Conservation (phyloP, 2,888 invertebrate species). For the Mimachlamys varia region DNA sequence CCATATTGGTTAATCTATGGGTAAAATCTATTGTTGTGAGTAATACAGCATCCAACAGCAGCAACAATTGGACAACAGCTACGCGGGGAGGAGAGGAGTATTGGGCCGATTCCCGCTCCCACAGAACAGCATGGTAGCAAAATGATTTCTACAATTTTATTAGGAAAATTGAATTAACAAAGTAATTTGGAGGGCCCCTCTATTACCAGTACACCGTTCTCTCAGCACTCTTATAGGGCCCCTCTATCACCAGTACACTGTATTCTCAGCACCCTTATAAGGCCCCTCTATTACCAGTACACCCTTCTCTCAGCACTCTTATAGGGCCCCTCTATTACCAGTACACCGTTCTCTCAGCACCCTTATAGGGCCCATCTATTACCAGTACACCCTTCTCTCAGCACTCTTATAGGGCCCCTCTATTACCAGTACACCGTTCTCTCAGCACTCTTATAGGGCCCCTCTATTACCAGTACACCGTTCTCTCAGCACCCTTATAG, state of each 20-base stretch:
- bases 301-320: not conserved
- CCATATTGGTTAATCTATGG: not conserved
- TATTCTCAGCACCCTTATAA: not conserved
- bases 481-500: not conserved
- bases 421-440: constrained; percentile 5
- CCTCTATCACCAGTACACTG: constrained; percentile 3
- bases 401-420: not conserved
- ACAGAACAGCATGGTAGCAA: constrained; percentile 6
- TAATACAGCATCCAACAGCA: not conserved
- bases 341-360: not conserved
- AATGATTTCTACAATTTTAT: constrained; percentile 26
- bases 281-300: not conserved
- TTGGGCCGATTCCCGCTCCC: not conserved
- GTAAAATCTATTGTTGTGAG: not conserved
- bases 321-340: not conserved
- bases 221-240: not conserved
- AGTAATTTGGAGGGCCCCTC: not conserved
- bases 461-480: constrained; percentile 3
- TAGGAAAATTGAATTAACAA: constrained; percentile 22
- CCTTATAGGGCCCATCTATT: not conserved
- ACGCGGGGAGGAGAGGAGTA: not conserved
- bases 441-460: not conserved
- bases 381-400: not conserved
- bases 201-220: constrained; percentile 5
- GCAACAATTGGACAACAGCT: not conserved